These are phyloP conservation scores for Drosophila carrolli DNA, from an alignment of 1,140 invertebrate genomes.

Conservation along the genomic window DNA sequence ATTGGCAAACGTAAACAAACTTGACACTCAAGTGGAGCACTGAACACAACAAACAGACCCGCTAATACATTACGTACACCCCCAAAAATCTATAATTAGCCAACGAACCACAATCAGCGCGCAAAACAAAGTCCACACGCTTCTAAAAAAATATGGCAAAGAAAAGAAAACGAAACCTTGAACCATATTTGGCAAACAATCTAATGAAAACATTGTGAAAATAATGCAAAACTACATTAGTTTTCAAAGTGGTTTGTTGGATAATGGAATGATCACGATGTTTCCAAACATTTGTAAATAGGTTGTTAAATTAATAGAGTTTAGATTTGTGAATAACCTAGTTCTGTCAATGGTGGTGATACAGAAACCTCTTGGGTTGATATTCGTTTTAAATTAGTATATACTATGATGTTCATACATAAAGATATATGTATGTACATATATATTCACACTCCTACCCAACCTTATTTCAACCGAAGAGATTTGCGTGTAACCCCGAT, in stretches of 20 bases:
- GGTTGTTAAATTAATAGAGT: neutral
- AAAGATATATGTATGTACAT: neutral
- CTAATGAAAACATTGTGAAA: neutral
- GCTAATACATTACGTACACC: constrained; percentile 15
- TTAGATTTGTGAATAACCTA: neutral
- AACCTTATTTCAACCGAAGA: no score
- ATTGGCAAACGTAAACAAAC: constrained; percentile 48
- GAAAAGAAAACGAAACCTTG: constrained; percentile 35
- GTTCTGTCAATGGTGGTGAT: no score
- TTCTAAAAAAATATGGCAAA: constrained; percentile 20
- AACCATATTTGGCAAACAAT: constrained; percentile 25
- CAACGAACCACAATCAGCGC: constrained; percentile 13
- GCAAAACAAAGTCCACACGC: constrained; percentile 20
- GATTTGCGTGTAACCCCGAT: no score
- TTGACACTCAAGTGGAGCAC: constrained; percentile 61
- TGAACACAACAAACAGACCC: neutral
- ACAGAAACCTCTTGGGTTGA: no score
- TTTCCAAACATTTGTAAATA: neutral
- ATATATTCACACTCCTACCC: neutral
- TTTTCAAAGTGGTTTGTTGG: neutral
- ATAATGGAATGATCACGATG: neutral
- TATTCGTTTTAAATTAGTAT: no score
- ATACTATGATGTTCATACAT: neutral
- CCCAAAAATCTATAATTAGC: constrained; percentile 24
- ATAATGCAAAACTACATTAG: neutral